Conservation (phyloP, 2,113 vertebrate genomes). For the Xyliphius kryptos region DNA sequence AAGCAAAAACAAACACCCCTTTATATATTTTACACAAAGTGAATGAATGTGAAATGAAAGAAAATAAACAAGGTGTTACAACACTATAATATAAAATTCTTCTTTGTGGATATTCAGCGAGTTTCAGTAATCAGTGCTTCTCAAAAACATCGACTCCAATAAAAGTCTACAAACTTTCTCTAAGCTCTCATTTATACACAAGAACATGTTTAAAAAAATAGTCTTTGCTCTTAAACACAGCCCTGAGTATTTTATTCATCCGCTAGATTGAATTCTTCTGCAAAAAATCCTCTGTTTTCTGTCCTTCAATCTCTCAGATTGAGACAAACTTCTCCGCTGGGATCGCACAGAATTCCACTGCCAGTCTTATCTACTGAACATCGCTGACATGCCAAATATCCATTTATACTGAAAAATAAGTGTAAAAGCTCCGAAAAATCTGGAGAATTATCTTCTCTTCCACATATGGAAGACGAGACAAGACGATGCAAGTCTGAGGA, state of each 20-base stretch:
- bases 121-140: too few species aligned
- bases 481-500: conserved; percentile 67
- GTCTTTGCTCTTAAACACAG: conserved; percentile 75
- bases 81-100: too few species aligned
- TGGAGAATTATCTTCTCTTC: conserved; percentile 98
- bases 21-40: too few species aligned
- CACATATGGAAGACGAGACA: conserved; percentile 99
- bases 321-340: too few species aligned
- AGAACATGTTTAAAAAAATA: conserved; percentile 90
- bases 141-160: too few species aligned
- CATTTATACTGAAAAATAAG: conserved; percentile 64
- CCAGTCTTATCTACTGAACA: conserved; percentile 65
- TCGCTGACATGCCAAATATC: conserved; percentile 67
- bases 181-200: conserved; percentile 80
- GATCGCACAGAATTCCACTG: conserved; percentile 61
- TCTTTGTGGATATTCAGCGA: too few species aligned
- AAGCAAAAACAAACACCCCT: too few species aligned
- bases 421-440: conserved; percentile 89
- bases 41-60: too few species aligned
- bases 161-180: conserved; percentile 67
- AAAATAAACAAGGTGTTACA: too few species aligned
- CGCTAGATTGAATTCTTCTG: conserved; percentile 65
- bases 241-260: conserved; percentile 89
- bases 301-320: conserved; percentile 59
- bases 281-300: conserved; percentile 66